Percentiles rank a stretch among this genome's conserved stretches.
Evolutionary conservation across 1,140 invertebrate species (phyloP).

Genomic region (Lasioglossum albipes): DNA sequence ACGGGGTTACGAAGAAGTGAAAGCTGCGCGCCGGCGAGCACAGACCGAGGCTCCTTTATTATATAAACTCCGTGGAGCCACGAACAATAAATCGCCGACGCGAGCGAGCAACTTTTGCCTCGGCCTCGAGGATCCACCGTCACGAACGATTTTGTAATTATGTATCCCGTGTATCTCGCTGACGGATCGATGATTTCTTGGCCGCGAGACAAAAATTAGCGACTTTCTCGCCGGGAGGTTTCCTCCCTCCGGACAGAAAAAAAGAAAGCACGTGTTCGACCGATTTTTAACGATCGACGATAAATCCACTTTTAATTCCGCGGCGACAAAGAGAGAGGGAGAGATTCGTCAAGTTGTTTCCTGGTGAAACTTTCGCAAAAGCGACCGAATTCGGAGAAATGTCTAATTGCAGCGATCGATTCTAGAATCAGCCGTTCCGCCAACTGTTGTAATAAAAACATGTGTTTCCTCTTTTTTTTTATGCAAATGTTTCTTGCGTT

Average conservation of each 20-base stretch:
- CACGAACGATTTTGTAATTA: conserved; percentile 10
- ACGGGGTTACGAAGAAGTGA: conserved; percentile 29
- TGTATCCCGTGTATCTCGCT: neutral
- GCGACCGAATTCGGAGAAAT: neutral
- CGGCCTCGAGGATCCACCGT: neutral
- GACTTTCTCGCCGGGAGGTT: too few relatives aligned
- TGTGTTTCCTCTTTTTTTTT: too few relatives aligned
- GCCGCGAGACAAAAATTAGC: too few relatives aligned
- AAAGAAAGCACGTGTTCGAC: too few relatives aligned
- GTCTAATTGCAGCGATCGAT: neutral
- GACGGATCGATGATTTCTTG: too few relatives aligned
- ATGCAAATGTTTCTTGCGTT: too few relatives aligned
- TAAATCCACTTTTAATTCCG: neutral
- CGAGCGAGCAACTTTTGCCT: neutral
- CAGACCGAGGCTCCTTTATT: conserved; percentile 32
- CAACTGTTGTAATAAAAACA: too few relatives aligned
- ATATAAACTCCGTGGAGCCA: conserved; percentile 8
- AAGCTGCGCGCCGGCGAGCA: conserved; percentile 19
- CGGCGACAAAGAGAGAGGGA: too few relatives aligned
- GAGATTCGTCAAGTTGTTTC: neutral
- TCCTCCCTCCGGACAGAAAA: too few relatives aligned
- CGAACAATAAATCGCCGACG: conserved; percentile 26
- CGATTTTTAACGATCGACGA: conserved; percentile 16
- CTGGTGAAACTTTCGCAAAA: neutral
- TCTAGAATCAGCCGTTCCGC: too few relatives aligned